These are phyloP conservation scores for Hexactinellida sp. DNA, from an alignment of 37 sponge, comb jelly and placozoan species.

Conservation along the genomic window DNA sequence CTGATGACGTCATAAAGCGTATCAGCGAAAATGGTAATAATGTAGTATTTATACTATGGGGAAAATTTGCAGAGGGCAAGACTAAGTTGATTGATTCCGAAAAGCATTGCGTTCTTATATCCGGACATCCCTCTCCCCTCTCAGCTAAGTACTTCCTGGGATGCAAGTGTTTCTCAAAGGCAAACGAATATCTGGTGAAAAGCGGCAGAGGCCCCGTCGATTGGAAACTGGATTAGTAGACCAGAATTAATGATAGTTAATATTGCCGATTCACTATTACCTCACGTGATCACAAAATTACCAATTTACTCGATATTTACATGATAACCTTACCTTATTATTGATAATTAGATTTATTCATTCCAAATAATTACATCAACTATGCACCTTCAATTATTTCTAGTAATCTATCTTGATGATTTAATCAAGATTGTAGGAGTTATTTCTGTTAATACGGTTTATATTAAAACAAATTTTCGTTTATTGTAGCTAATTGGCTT, in stretches of 20 bases:
- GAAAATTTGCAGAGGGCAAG: conserved; percentile 84
- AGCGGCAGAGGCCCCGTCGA: conserved; percentile 57
- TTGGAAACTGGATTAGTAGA: conserved; percentile 30
- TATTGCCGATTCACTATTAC: too few relatives aligned
- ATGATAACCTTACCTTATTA: too few relatives aligned
- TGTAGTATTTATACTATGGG: conserved; percentile 94
- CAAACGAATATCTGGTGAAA: conserved; percentile 52
- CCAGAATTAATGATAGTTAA: background rate
- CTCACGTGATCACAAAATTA: too few relatives aligned
- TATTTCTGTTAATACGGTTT: too few relatives aligned
- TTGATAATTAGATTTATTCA: too few relatives aligned
- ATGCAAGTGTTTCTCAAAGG: conserved; percentile 77
- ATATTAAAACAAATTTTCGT: too few relatives aligned
- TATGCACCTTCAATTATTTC: too few relatives aligned
- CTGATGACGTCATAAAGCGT: conserved; percentile 90
- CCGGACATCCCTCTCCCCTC: conserved; percentile 87
- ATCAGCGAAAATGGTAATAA: conserved; percentile 38
- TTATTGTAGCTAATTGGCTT: too few relatives aligned
- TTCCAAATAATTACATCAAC: too few relatives aligned
- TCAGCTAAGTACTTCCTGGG: conserved; percentile 92
- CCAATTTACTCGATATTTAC: too few relatives aligned
- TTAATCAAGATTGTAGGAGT: too few relatives aligned
- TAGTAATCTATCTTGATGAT: too few relatives aligned
- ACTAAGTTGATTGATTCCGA: conserved; percentile 26
- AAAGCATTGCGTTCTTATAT: conserved; percentile 69